A percentile compares a stretch with the other conserved stretches of the same genome.
Conservation (phyloP, 2,113 vertebrate species). For the Rhea americana region DNA sequence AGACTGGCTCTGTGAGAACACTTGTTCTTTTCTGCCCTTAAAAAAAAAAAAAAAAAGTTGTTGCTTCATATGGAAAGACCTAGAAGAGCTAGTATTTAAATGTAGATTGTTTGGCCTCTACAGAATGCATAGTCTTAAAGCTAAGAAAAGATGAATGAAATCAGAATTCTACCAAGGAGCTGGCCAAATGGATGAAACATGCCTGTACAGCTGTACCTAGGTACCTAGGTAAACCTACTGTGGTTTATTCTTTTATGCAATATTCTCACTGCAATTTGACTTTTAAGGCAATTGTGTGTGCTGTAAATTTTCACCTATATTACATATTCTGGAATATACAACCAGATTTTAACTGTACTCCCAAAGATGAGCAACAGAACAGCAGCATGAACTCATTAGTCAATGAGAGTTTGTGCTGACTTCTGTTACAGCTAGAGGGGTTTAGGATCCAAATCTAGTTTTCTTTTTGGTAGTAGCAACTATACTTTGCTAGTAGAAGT, state of each 20-base stretch:
- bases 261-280: background rate
- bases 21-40: constrained; percentile 20
- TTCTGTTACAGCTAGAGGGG: background rate
- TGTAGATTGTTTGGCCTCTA: background rate
- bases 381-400: background rate
- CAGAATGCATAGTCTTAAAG: background rate
- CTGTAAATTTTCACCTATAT: background rate
- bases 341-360: background rate
- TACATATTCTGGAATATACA: background rate
- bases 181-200: background rate
- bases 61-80: constrained; percentile 7
- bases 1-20: background rate
- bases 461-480: background rate
- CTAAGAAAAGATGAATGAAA: background rate
- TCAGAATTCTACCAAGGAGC: background rate
- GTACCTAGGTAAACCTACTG: background rate
- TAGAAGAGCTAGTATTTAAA: constrained; percentile 15
- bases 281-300: background rate
- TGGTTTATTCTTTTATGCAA: background rate
- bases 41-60: background rate
- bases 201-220: background rate
- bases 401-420: background rate
- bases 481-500: background rate
- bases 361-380: background rate
- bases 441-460: background rate